Percentiles rank a stretch among this genome's conserved stretches.
phyloP scores from a whole-genome alignment of 1,140 invertebrate genomes.

The Drosophila oshimai region DNA sequence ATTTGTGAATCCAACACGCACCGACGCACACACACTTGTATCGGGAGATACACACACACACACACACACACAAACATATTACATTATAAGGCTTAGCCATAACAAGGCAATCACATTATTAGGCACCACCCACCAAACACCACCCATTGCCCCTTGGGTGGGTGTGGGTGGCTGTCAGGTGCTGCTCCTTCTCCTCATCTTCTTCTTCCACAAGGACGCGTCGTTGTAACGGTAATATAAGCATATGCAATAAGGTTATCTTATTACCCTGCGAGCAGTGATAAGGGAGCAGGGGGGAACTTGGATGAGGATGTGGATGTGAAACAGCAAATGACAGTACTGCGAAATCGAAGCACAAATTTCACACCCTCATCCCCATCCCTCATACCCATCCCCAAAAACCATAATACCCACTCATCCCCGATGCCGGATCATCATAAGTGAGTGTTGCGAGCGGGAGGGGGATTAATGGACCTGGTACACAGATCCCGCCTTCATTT shows the following conservation, averaged over 20 bases:
- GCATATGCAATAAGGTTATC: slow-evolving; percentile 80
- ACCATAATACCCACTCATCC: slow-evolving; percentile 1
- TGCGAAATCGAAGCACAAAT: slow-evolving; percentile 69
- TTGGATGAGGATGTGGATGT: not conserved
- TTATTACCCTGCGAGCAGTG: slow-evolving; percentile 62
- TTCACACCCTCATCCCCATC: slow-evolving; percentile 21
- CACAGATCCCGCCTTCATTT: not conserved
- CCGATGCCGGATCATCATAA: slow-evolving; percentile 13
- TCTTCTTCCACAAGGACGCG: slow-evolving; percentile 14
- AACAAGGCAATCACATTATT: slow-evolving; percentile 81
- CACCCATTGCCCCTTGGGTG: slow-evolving; percentile 14
- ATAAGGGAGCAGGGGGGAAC: slow-evolving; percentile 3
- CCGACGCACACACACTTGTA: slow-evolving; percentile 24
- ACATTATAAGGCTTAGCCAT: slow-evolving; percentile 81
- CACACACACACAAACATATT: slow-evolving; percentile 55
- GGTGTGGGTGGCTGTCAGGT: slow-evolving; percentile 31
- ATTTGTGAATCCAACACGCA: slow-evolving; percentile 76
- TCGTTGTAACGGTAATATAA: slow-evolving; percentile 68
- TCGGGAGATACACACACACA: slow-evolving; percentile 4
- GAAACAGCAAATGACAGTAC: slow-evolving; percentile 35
- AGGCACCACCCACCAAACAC: slow-evolving; percentile 57
- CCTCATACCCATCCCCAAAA: too few species aligned
- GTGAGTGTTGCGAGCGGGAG: not conserved
- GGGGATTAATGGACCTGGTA: too few species aligned
- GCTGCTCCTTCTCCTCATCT: not conserved